These are phyloP conservation scores for Mastigias papua DNA, from an alignment of 30 jellyfish, hydroid and myxozoan genomes.

Conservation along the genomic window DNA sequence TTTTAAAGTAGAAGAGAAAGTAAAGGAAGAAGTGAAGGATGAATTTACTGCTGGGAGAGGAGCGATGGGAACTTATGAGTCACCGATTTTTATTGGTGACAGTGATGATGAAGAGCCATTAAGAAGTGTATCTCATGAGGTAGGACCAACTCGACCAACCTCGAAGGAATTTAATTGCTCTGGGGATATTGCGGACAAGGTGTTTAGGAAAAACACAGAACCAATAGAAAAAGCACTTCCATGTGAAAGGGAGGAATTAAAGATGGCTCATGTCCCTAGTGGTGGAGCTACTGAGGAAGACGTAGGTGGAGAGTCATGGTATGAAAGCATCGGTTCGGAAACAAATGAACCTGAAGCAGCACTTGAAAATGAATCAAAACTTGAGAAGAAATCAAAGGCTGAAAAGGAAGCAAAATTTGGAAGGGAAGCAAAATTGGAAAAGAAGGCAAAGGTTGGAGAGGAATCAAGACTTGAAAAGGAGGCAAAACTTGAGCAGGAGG, in stretches of 20 bases:
- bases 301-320: not conserved
- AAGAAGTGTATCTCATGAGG: not conserved
- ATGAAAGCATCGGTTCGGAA: not conserved
- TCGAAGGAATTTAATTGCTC: too few species aligned
- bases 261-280: not conserved
- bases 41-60: not conserved
- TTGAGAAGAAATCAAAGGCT: too few species aligned
- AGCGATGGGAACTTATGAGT: not conserved
- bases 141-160: too few species aligned
- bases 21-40: not conserved
- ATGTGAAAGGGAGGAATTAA: not conserved
- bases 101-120: slow-evolving; percentile 2
- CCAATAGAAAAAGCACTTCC: not conserved
- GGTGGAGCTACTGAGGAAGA: not conserved
- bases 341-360: not conserved
- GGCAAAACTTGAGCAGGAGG: too few species aligned
- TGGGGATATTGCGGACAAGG: not conserved
- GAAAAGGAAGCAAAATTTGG: too few species aligned
- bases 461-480: too few species aligned
- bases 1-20: not conserved
- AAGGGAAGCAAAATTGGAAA: too few species aligned
- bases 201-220: not conserved
- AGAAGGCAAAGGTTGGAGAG: too few species aligned
- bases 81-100: not conserved
- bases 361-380: too few species aligned